Conservation (phyloP, 2,113 vertebrate genomes). For the Corydoras maculifer region DNA sequence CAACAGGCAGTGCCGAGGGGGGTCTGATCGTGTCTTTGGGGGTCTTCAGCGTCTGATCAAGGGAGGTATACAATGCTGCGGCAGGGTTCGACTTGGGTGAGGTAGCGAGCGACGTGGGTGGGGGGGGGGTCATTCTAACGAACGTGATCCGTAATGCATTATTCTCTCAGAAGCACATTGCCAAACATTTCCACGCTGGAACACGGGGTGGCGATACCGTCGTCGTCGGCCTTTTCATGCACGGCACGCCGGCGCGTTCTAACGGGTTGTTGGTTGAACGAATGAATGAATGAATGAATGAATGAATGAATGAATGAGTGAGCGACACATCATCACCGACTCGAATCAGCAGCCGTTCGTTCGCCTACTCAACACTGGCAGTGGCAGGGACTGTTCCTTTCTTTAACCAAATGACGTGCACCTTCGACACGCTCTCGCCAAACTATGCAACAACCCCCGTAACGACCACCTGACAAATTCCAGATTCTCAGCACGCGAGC, state of each 20-base stretch:
- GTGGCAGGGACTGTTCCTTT: conserved; percentile 50
- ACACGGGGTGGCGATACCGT: no score
- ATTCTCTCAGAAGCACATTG: no score
- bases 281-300: background rate
- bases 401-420: conserved; percentile 60
- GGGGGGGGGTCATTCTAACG: no score
- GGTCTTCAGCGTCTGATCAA: no score
- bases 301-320: background rate
- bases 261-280: background rate
- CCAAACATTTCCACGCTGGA: background rate
- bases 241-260: background rate
- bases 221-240: conserved; percentile 1
- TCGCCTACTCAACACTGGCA: conserved; percentile 41
- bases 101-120: no score
- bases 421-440: conserved; percentile 62
- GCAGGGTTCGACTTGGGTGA: no score
- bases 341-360: conserved; percentile 1
- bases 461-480: conserved; percentile 57
- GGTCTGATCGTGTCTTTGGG: no score
- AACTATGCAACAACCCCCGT: conserved; percentile 74
- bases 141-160: no score
- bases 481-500: conserved; percentile 50
- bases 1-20: no score
- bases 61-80: no score
- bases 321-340: background rate